These are phyloP conservation scores for Dryoscopus gambensis DNA, from an alignment of 2,113 vertebrate genomes.

Conservation along the genomic window DNA sequence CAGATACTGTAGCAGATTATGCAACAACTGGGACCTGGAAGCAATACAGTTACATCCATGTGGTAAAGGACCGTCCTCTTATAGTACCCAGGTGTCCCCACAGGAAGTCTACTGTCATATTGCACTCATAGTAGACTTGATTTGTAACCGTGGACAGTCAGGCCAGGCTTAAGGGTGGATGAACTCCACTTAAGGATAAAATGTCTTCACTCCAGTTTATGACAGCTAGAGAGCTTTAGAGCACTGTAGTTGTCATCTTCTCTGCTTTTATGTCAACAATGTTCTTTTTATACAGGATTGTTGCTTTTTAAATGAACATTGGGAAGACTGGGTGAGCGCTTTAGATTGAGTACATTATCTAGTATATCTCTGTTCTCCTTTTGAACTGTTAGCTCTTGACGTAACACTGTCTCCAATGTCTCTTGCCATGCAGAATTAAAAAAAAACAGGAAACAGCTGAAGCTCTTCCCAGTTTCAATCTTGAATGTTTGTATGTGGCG, in stretches of 20 bases:
- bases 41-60: rapidly evolving
- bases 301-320: not conserved
- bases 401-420: not conserved
- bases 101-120: not conserved
- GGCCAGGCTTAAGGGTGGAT: not conserved
- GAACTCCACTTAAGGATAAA: not conserved
- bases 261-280: not conserved
- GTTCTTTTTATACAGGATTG: not conserved
- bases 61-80: not conserved
- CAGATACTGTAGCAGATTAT: not conserved
- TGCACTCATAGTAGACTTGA: not conserved
- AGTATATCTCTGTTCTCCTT: not conserved
- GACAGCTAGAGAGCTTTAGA: not conserved
- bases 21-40: not conserved
- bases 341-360: not conserved
- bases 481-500: not conserved
- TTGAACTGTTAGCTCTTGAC: not conserved
- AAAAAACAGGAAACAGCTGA: not conserved
- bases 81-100: not conserved
- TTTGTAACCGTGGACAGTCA: not conserved
- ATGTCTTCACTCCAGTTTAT: not conserved
- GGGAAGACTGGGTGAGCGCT: not conserved
- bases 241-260: not conserved
- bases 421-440: not conserved
- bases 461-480: not conserved